Conservation (phyloP, 2,888 invertebrate genomes). For the Octodonta nipae region DNA sequence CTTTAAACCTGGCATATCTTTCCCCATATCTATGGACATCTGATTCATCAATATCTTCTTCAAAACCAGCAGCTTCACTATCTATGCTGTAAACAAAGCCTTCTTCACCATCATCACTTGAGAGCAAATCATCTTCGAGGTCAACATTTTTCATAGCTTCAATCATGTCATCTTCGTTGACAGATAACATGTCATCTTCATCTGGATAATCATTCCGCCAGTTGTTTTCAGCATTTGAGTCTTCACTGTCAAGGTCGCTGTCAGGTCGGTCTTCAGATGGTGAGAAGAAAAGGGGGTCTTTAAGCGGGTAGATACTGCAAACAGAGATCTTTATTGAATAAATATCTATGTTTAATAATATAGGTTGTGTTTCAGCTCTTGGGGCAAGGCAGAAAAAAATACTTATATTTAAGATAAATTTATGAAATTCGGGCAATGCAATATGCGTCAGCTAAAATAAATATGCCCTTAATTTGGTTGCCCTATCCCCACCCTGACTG, state of each 20-base stretch:
- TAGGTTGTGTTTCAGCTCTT: too few relatives aligned
- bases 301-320: slow-evolving; percentile 34
- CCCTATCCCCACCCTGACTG: too few relatives aligned
- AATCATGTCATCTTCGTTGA: slow-evolving; percentile 49
- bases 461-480: too few relatives aligned
- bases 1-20: slow-evolving; percentile 55
- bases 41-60: slow-evolving; percentile 33
- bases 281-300: slow-evolving; percentile 34
- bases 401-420: too few relatives aligned
- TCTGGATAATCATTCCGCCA: slow-evolving; percentile 68
- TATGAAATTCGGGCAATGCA: too few relatives aligned
- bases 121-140: slow-evolving; percentile 26
- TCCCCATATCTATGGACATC: slow-evolving; percentile 50
- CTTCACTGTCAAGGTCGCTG: slow-evolving; percentile 46
- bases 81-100: slow-evolving; percentile 35
- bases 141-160: slow-evolving; percentile 39
- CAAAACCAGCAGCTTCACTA: slow-evolving; percentile 30
- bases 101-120: slow-evolving; percentile 32
- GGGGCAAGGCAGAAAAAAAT: too few relatives aligned
- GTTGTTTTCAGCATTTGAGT: slow-evolving; percentile 68
- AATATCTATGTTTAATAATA: too few relatives aligned
- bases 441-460: too few relatives aligned
- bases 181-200: slow-evolving; percentile 40
- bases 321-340: too few relatives aligned
- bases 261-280: slow-evolving; percentile 24